Percentiles rank a stretch among this genome's conserved stretches.
Conservation (phyloP, 92 coral and sea anemone genomes). For the Bergia sp. region DNA sequence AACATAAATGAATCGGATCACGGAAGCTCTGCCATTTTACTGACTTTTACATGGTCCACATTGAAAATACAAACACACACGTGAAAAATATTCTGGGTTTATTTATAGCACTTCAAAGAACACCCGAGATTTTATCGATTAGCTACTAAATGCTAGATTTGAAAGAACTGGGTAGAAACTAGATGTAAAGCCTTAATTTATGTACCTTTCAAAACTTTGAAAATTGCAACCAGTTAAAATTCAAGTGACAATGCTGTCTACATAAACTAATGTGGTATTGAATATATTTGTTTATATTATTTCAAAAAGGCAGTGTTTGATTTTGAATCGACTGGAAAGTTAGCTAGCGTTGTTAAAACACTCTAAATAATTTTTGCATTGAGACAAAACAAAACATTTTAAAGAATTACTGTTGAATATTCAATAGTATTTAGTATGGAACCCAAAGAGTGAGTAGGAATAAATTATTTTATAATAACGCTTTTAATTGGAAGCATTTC, state of each 20-base stretch:
- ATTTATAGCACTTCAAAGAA: not conserved
- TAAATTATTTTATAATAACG: constrained; percentile 9
- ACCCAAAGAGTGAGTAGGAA: not conserved
- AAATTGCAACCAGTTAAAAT: not conserved
- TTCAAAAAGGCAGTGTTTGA: not conserved
- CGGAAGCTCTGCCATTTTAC: not conserved
- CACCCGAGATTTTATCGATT: not conserved
- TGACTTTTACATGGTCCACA: not conserved
- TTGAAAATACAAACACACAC: not conserved
- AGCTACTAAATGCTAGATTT: not conserved
- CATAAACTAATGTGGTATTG: not conserved
- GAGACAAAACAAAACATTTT: not conserved
- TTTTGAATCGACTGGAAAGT: not conserved
- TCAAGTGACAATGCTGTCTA: not conserved
- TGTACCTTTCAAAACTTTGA: not conserved
- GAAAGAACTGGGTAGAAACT: not conserved
- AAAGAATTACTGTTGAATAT: constrained; percentile 1
- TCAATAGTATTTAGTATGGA: constrained; percentile 3
- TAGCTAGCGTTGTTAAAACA: not conserved
- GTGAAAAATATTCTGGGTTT: not conserved
- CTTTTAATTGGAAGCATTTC: constrained; percentile 32
- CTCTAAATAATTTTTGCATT: not conserved
- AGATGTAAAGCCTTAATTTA: not conserved
- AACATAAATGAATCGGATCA: not conserved
- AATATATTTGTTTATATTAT: not conserved